Base-by-base conservation (phyloP, 1,140 invertebrate species). In the Forficula auricularia region DNA sequence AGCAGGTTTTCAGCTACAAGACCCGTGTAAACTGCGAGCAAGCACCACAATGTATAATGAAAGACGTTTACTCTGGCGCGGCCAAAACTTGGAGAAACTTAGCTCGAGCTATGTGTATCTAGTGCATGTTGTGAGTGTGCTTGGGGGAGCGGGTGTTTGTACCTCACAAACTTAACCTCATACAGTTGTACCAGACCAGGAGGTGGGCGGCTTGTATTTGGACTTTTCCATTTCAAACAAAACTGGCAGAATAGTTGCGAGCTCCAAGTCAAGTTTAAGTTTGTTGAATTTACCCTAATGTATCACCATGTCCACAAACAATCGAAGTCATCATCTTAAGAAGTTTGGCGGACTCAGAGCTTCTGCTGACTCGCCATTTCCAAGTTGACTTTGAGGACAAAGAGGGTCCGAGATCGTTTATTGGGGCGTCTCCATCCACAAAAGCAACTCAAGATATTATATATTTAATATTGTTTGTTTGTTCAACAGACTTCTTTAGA, bases 11-110 rank as follows among this genome's bases (percentile, higher is more conserved):
- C 22, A 27, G 22, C 22, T 27, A 27, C 22, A 27, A 27, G 41
- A 7, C 19, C 19, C 38, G 22, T 39, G 43, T 38, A 38, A 44
- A 44, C 43, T 44, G 43, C 37, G 13, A 20, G 27, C 33, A 43
- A 44, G 43, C 38, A 18, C 42, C 31, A 27, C 44, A n/a, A 46
- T 46, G 38, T 46, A 46, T 46, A 46, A 46, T 46, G 44, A 41
- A 46, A 46, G 19, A 42, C 38, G 44, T 46, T 46, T 46, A 46
- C 32, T 44, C 35, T 38, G 31, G 35, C 34, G 35, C 15, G 42
- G 22, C 39, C 44, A 34, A 41, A 46, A 46, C 35, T 46, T 46
- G 33, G 33, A 22, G 20, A 38, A 44, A 44, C 42, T 44, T 44
- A 10, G 22, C 34, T 19, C n/a, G 13, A 32, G 30, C 13, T 42